A percentile compares a stretch with the other conserved stretches of the same genome.
These are phyloP conservation scores for Chiridota heheva DNA, from an alignment of 35 echinoderm and acorn worm genomes.

Conservation along the genomic window DNA sequence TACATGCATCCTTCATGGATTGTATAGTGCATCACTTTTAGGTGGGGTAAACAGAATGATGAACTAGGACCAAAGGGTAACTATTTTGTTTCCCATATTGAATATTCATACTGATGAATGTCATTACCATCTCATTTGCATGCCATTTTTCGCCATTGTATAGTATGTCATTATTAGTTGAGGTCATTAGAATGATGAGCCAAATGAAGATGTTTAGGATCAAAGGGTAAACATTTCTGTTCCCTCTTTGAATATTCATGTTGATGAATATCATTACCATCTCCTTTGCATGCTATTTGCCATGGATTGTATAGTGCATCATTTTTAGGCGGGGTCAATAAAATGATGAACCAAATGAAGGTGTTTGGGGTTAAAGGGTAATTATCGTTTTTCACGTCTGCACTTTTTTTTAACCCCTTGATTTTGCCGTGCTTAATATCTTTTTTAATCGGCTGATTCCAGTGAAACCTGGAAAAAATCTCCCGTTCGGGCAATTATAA, in stretches of 20 bases:
- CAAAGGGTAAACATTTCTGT: no score
- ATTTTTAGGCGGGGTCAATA: conserved; percentile 45
- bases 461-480: no score
- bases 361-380: conserved; percentile 21
- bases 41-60: conserved; percentile 28
- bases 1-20: background rate
- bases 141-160: no score
- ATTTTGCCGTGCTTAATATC: background rate
- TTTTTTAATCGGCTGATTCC: no score
- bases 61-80: conserved; percentile 7
- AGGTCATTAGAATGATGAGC: no score
- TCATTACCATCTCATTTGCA: no score
- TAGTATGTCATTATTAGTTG: no score
- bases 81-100: background rate
- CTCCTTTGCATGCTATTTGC: background rate
- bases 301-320: conserved; percentile 14
- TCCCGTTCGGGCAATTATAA: no score
- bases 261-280: no score
- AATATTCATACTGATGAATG: no score
- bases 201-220: no score
- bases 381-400: background rate
- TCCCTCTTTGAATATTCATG: no score
- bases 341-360: conserved; percentile 54
- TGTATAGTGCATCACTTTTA: conserved; percentile 18
- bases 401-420: background rate